phyloP scores from a whole-genome alignment of 2,888 invertebrate genomes.

The Eristalinus sepulchralis region DNA sequence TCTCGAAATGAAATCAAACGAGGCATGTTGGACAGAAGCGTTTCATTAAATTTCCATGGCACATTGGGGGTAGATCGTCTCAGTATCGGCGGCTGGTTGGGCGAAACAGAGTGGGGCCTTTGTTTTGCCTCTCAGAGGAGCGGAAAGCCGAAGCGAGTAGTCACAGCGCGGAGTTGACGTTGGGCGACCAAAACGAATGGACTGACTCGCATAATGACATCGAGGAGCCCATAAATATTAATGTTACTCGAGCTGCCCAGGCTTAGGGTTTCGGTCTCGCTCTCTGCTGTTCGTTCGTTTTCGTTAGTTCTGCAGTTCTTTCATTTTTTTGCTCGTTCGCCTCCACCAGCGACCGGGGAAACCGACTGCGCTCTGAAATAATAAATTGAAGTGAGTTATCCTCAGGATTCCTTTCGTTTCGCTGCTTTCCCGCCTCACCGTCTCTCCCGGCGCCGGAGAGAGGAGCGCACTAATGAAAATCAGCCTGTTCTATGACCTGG shows the following conservation, averaged over 20 bases:
- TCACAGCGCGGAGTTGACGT: not conserved
- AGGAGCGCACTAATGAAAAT: conserved; percentile 59
- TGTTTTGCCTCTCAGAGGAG: not conserved
- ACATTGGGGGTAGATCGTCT: not conserved
- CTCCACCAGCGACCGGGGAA: conserved; percentile 36
- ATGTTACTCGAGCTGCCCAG: conserved; percentile 43
- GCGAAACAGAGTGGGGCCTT: not conserved
- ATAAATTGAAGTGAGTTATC: conserved; percentile 65
- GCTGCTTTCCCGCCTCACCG: not conserved
- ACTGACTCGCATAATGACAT: conserved; percentile 62
- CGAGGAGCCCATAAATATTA: conserved; percentile 63
- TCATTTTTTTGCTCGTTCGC: not conserved
- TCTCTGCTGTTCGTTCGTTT: conserved; percentile 5
- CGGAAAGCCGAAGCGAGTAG: not conserved
- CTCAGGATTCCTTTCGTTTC: conserved; percentile 55
- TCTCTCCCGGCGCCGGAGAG: conserved; percentile 14
- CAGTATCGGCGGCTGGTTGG: not conserved
- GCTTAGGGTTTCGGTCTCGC: conserved; percentile 33
- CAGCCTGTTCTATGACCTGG: conserved; percentile 48
- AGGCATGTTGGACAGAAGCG: not conserved
- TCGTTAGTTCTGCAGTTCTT: conserved; percentile 38
- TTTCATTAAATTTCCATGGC: not conserved
- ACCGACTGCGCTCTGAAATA: conserved; percentile 48
- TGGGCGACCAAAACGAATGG: conserved; percentile 47
- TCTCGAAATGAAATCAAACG: not conserved